Percentiles rank a stretch among this genome's conserved stretches.
phyloP scores from a whole-genome alignment of 1,140 invertebrate species.

The Chrysopa pallens region DNA sequence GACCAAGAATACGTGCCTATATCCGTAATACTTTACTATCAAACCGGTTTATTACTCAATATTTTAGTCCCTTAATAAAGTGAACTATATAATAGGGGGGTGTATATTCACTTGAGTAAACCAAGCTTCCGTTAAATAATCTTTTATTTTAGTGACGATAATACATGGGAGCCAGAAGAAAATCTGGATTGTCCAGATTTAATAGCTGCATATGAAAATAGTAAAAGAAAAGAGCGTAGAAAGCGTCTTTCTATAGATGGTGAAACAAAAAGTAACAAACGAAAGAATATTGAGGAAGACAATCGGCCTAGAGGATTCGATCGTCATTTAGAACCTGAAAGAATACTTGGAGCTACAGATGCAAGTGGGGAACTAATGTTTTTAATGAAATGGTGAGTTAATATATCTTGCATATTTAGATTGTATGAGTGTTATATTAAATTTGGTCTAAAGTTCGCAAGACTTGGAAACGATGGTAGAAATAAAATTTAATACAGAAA shows the following conservation, averaged over 20 bases:
- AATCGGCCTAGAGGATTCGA: conserved; percentile 55
- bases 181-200: conserved; percentile 66
- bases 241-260: not conserved
- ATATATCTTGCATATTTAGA: too few relatives aligned
- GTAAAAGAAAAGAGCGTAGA: not conserved
- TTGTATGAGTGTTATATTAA: too few relatives aligned
- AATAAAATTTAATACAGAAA: too few relatives aligned
- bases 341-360: conserved; percentile 76
- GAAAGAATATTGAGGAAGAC: conserved; percentile 28
- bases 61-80: too few relatives aligned
- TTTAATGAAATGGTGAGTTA: conserved; percentile 69
- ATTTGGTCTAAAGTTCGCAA: too few relatives aligned
- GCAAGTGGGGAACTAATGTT: conserved; percentile 78
- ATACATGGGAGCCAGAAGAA: conserved; percentile 52
- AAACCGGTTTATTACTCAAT: too few relatives aligned
- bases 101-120: too few relatives aligned
- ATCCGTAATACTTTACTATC: too few relatives aligned
- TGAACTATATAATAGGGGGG: too few relatives aligned
- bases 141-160: conserved; percentile 30
- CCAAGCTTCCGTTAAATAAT: not conserved
- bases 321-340: conserved; percentile 58
- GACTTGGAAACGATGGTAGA: too few relatives aligned
- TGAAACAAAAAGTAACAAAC: conserved; percentile 16
- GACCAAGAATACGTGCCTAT: too few relatives aligned
- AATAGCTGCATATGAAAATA: conserved; percentile 50